Conservation (phyloP, 2,113 vertebrate species). For the Oenanthe melanoleuca region DNA sequence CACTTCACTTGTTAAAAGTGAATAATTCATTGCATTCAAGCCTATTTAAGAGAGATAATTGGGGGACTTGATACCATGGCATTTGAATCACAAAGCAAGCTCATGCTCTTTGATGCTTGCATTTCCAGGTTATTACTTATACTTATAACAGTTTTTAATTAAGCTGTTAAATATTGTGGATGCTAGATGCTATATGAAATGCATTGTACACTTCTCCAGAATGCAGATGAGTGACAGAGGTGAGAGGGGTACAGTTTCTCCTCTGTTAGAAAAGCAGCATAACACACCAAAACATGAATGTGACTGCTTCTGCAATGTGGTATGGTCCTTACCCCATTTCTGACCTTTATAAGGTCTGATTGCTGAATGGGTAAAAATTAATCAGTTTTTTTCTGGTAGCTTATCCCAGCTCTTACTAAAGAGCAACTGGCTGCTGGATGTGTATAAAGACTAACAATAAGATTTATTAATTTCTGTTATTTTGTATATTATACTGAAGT, state of each 20-base stretch:
- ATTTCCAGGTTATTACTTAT: neutral
- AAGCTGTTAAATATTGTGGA: neutral
- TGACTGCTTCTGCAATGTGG: neutral
- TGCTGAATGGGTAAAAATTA: neutral
- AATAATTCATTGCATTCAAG: neutral
- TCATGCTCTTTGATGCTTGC: neutral
- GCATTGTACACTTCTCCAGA: neutral
- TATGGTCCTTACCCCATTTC: neutral
- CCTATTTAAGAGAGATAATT: neutral
- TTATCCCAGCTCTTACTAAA: neutral
- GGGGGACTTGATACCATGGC: neutral
- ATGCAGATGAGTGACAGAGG: neutral
- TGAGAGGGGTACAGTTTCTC: accelerated
- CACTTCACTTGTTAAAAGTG: neutral
- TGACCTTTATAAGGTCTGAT: neutral
- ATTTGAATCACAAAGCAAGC: neutral
- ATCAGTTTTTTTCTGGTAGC: neutral
- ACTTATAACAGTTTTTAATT: neutral
- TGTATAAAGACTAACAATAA: neutral
- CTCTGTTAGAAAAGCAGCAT: neutral
- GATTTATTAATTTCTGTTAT: neutral
- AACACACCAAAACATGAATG: neutral
- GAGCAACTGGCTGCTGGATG: neutral
- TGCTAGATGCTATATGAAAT: neutral
- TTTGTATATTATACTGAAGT: neutral